These are phyloP conservation scores for Cyanoramphus novaezelandiae DNA, from an alignment of 2,113 vertebrate genomes.

Conservation along the genomic window DNA sequence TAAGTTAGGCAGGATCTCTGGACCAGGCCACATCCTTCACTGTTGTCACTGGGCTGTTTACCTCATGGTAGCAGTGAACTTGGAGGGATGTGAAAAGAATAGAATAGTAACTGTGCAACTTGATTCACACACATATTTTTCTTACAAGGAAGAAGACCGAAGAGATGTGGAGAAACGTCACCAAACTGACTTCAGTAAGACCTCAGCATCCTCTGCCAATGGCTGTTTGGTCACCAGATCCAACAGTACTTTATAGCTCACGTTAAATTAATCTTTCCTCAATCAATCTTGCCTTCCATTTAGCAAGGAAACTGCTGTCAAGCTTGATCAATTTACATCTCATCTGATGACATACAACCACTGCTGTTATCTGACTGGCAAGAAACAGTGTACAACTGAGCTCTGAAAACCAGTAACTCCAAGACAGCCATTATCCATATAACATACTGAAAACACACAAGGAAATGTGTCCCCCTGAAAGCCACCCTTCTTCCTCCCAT, in stretches of 20 bases:
- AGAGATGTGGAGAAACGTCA: not conserved
- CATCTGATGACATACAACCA: rapidly evolving
- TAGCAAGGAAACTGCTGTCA: not conserved
- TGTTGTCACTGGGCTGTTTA: not conserved
- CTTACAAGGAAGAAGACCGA: not conserved
- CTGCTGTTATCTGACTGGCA: not conserved
- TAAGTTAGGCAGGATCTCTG: not conserved
- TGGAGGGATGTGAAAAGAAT: not conserved
- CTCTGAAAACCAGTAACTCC: not conserved
- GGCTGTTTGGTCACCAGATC: not conserved
- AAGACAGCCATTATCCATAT: not conserved
- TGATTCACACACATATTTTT: not conserved
- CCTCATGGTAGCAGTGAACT: not conserved
- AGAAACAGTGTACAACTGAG: not conserved
- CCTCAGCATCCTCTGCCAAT: not conserved
- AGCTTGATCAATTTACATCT: not conserved
- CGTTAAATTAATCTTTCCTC: not conserved
- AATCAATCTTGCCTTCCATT: not conserved
- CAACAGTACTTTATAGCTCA: not conserved
- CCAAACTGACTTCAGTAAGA: not conserved
- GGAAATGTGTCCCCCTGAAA: not conserved
- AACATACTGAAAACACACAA: not conserved
- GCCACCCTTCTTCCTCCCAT: not conserved
- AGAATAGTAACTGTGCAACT: not conserved
- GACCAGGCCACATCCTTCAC: not conserved